A percentile compares a stretch with the other conserved stretches of the same genome.
phyloP scores from a whole-genome alignment of 23 tunicate genomes.

The Ciona savignyi region DNA sequence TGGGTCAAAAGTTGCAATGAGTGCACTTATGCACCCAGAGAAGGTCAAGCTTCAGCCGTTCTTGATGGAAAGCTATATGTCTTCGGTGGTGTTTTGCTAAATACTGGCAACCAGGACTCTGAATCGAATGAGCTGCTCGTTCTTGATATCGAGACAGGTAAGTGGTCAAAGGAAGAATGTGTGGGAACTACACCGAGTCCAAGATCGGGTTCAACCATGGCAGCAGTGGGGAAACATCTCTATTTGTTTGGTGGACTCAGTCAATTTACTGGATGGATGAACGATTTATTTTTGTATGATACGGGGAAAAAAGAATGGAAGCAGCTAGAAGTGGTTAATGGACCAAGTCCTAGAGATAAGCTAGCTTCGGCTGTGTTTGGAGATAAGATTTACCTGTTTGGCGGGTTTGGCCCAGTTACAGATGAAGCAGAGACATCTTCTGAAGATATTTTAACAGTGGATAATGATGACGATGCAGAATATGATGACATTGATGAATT shows the following conservation, averaged over 20 bases:
- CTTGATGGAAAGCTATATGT: slow-evolving; percentile 30
- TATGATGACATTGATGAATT: slow-evolving; percentile 66
- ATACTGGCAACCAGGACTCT: slow-evolving; percentile 9
- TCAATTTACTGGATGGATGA: slow-evolving; percentile 62
- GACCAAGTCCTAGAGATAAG: slow-evolving; percentile 67
- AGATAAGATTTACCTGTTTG: slow-evolving; percentile 43
- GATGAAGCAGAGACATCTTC: slow-evolving; percentile 1
- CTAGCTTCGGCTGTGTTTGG: slow-evolving; percentile 22
- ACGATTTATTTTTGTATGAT: slow-evolving; percentile 49
- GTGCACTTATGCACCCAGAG: slow-evolving; percentile 41
- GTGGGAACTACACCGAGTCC: slow-evolving; percentile 28
- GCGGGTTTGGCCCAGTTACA: slow-evolving; percentile 75
- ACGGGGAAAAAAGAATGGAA: slow-evolving; percentile 35
- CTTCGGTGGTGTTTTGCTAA: slow-evolving; percentile 59
- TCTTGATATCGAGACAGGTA: slow-evolving; percentile 15
- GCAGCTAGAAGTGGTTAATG: slow-evolving; percentile 9
- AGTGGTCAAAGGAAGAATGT: slow-evolving; percentile 32
- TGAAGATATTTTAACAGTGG: slow-evolving; percentile 9
- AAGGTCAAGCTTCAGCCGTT: slow-evolving; percentile 56
- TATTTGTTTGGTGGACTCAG: slow-evolving; percentile 85
- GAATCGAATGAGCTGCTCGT: slow-evolving; percentile 56
- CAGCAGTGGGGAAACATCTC: slow-evolving; percentile 33
- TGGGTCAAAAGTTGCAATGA: slow-evolving; percentile 24
- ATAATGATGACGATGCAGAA: slow-evolving; percentile 61
- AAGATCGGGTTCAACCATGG: slow-evolving; percentile 64